Evolutionary conservation across 2,797 vertebrate species (phyloP).

Genomic region (Hephaestus fuliginosus): DNA sequence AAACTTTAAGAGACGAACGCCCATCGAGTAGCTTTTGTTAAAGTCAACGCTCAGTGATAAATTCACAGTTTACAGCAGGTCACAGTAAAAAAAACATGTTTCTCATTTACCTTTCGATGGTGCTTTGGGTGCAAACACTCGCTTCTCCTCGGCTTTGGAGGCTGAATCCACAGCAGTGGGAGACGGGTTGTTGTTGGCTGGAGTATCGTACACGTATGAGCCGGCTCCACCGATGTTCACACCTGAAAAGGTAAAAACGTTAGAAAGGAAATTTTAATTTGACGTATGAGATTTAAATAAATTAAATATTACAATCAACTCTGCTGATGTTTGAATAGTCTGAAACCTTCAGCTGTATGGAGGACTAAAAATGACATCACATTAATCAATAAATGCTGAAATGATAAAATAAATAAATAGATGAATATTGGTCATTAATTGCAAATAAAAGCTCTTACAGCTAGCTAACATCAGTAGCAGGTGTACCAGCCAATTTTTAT

Average conservation of each 20-base stretch:
- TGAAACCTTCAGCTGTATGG: neutral
- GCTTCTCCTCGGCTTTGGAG: constrained; percentile 88
- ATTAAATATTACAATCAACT: neutral
- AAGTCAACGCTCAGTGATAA: neutral
- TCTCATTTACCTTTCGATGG: constrained; percentile 91
- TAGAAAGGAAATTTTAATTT: rapidly evolving
- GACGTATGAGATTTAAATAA: neutral
- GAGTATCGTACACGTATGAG: constrained; percentile 95
- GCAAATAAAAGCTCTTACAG: neutral
- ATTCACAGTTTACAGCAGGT: neutral
- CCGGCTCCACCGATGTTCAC: constrained; percentile 97
- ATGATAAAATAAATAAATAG: neutral
- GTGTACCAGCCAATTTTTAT: neutral
- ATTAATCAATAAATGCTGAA: neutral
- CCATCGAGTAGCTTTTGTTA: neutral
- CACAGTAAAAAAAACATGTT: neutral
- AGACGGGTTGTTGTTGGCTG: constrained; percentile 82
- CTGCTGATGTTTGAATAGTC: neutral
- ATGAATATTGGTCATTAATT: neutral
- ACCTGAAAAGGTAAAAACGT: constrained; percentile 79
- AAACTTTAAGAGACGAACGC: neutral
- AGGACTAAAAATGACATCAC: neutral
- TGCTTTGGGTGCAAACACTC: constrained; percentile 83
- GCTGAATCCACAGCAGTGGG: constrained; percentile 81
- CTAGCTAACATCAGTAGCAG: neutral